Evolutionary conservation across 2,888 invertebrate species (phyloP).

Genomic region (Tupiocoris notatus): DNA sequence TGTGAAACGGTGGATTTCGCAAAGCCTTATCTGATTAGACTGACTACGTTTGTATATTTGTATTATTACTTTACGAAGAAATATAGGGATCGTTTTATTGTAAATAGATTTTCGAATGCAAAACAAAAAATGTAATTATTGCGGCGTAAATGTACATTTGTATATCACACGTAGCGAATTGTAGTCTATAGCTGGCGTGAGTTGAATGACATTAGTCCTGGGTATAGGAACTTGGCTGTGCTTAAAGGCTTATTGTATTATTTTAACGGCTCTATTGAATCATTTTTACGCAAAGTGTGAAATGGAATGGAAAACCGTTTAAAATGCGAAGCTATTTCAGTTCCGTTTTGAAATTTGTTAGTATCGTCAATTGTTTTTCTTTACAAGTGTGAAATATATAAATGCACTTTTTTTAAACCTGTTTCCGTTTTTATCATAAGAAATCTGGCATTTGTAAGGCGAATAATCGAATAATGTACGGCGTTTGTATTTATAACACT

Average conservation of each 20-base stretch:
- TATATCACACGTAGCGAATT: neutral
- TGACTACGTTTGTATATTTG: constrained; percentile 46
- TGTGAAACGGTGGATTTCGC: constrained; percentile 9
- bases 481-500: constrained; percentile 31
- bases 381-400: too few relatives aligned
- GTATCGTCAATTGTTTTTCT: neutral
- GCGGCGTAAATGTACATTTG: neutral
- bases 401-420: too few relatives aligned
- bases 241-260: constrained; percentile 44
- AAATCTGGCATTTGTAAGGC: constrained; percentile 5
- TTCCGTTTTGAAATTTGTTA: constrained; percentile 16
- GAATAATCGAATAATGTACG: constrained; percentile 14
- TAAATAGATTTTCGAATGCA: constrained; percentile 23
- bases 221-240: constrained; percentile 49
- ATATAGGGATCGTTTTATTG: constrained; percentile 10
- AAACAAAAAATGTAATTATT: neutral
- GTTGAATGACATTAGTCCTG: constrained; percentile 30
- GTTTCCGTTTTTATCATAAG: constrained; percentile 1
- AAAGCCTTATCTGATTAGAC: constrained; percentile 48
- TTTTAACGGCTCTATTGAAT: constrained; percentile 22
- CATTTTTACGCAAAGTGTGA: constrained; percentile 12
- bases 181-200: neutral
- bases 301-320: neutral
- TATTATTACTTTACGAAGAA: constrained; percentile 16
- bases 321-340: neutral